phyloP scores from a whole-genome alignment of 2,113 vertebrate species.

The Dinomys branickii region DNA sequence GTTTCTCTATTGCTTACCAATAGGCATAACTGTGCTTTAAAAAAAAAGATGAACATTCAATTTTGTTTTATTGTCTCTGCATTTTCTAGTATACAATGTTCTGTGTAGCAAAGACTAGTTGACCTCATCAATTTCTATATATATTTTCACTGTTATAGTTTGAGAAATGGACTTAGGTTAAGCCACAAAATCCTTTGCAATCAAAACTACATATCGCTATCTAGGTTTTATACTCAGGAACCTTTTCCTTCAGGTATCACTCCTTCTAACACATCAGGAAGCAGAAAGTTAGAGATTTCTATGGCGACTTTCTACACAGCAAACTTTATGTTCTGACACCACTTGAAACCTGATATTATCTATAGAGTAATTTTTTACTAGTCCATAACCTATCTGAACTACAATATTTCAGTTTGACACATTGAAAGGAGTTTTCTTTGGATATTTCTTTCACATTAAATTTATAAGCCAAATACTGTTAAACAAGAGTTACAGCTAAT shows the following conservation, averaged over 20 bases:
- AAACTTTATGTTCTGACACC: background rate
- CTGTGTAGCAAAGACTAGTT: background rate
- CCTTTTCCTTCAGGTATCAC: background rate
- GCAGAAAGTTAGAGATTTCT: conserved; percentile 8
- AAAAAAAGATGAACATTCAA: background rate
- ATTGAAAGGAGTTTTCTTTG: background rate
- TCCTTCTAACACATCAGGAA: background rate
- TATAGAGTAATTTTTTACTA: background rate
- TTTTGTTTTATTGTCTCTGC: background rate
- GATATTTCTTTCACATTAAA: conserved; percentile 3
- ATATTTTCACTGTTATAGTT: background rate
- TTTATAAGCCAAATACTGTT: background rate
- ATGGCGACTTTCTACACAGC: background rate
- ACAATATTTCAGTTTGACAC: background rate
- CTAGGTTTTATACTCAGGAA: background rate
- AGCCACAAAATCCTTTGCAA: background rate
- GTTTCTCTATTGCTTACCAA: background rate
- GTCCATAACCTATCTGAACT: background rate
- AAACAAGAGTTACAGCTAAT: background rate
- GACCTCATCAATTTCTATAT: background rate
- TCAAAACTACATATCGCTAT: background rate
- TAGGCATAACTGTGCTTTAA: background rate
- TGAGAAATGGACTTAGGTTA: background rate
- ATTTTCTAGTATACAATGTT: background rate
- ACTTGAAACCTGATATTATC: background rate